These are phyloP conservation scores for Sylvia borin DNA, from an alignment of 2,797 vertebrate species.

Conservation along the genomic window DNA sequence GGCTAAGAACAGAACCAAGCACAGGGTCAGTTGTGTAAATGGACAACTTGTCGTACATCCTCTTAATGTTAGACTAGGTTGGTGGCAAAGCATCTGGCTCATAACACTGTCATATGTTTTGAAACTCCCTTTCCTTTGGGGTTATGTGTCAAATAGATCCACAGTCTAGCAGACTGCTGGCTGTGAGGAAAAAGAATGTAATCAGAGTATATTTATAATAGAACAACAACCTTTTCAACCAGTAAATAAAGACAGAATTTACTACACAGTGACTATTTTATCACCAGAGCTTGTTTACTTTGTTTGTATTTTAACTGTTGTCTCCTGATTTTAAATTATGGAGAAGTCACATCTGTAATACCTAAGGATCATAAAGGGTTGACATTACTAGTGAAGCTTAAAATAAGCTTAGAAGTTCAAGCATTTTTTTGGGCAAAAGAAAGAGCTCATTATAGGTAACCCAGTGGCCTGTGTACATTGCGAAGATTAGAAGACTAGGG, in stretches of 20 bases:
- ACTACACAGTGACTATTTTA: neutral
- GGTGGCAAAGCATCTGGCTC: neutral
- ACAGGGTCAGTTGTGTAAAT: neutral
- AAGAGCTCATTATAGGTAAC: neutral
- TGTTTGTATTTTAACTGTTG: neutral
- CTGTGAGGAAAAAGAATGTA: neutral
- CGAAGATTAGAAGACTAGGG: neutral
- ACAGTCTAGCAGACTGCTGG: neutral
- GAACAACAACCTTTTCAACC: neutral
- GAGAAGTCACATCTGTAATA: neutral
- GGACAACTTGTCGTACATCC: neutral
- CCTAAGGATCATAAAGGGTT: neutral
- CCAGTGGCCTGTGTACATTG: neutral
- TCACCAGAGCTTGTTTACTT: neutral
- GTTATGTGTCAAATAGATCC: neutral
- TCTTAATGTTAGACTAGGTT: neutral
- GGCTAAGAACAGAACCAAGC: constrained; percentile 69
- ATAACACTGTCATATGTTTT: neutral
- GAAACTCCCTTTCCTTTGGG: neutral
- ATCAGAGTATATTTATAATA: neutral
- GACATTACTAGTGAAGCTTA: neutral
- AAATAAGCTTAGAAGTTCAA: neutral
- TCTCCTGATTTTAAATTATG: neutral
- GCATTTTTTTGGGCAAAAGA: neutral
- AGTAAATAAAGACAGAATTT: neutral